Conservation (phyloP, 1,140 invertebrate genomes). For the Helicoverpa armigera region DNA sequence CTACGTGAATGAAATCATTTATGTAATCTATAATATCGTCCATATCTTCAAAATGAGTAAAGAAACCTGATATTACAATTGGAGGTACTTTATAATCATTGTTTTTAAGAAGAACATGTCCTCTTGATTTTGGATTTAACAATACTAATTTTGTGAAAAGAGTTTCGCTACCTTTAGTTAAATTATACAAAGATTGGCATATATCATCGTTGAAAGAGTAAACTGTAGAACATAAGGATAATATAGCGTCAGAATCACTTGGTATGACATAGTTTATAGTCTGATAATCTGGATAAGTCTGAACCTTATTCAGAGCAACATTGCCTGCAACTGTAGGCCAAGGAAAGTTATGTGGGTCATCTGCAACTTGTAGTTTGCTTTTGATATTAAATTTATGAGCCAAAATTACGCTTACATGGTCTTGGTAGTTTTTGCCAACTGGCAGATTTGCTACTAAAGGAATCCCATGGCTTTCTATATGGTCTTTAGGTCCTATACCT, state of each 20-base stretch:
- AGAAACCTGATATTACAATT: slow-evolving; percentile 87
- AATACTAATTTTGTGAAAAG: neutral
- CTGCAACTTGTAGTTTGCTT: neutral
- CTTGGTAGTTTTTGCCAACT: slow-evolving; percentile 86
- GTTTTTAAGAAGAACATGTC: slow-evolving; percentile 5
- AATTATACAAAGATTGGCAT: slow-evolving; percentile 11
- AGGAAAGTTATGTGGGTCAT: slow-evolving; percentile 2
- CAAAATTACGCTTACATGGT: slow-evolving; percentile 66
- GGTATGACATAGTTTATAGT: neutral
- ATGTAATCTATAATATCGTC: slow-evolving; percentile 42
- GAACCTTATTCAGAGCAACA: slow-evolving; percentile 19
- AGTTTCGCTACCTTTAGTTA: neutral
- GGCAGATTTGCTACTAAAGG: slow-evolving; percentile 81
- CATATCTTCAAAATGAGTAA: slow-evolving; percentile 77
- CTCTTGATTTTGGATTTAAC: slow-evolving; percentile 23
- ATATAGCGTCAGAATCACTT: no score
- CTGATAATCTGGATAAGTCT: slow-evolving; percentile 43
- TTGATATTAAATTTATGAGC: slow-evolving; percentile 20
- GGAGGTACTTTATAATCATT: slow-evolving; percentile 64
- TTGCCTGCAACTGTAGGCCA: slow-evolving; percentile 32
- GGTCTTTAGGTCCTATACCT: slow-evolving; percentile 86
- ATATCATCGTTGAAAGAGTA: neutral
- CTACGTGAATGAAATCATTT: slow-evolving; percentile 46
- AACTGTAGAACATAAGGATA: neutral
- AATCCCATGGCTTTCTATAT: slow-evolving; percentile 76